phyloP scores from a whole-genome alignment of 2,888 invertebrate genomes.

The Macrosiphum euphorbiae region DNA sequence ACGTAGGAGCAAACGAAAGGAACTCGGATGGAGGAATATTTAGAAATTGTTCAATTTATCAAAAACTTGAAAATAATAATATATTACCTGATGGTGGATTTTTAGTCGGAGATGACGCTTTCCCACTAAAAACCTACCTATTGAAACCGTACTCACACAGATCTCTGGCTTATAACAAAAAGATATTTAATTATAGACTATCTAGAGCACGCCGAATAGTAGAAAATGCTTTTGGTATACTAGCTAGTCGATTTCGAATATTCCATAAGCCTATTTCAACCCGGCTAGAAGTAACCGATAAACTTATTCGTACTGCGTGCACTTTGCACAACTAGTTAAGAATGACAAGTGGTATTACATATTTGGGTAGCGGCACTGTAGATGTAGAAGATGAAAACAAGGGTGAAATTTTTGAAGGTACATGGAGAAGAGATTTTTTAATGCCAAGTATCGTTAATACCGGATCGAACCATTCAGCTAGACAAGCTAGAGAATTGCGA shows the following conservation, averaged over 20 bases:
- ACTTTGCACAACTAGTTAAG: conserved; percentile 44
- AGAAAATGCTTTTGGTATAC: conserved; percentile 46
- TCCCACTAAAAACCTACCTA: conserved; percentile 23
- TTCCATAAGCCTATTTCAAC: conserved; percentile 43
- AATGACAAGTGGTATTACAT: conserved; percentile 39
- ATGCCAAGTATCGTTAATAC: conserved; percentile 38
- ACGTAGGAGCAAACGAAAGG: conserved; percentile 31
- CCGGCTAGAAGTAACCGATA: conserved; percentile 40
- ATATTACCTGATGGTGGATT: conserved; percentile 37
- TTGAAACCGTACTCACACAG: conserved; percentile 17
- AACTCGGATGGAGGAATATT: conserved; percentile 38
- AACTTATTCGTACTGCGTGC: conserved; percentile 35
- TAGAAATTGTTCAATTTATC: conserved; percentile 28
- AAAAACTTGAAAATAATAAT: conserved; percentile 26
- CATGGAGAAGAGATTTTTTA: conserved; percentile 47
- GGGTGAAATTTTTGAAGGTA: conserved; percentile 37
- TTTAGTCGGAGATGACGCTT: conserved; percentile 33
- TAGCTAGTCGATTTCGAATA: conserved; percentile 35
- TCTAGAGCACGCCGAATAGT: conserved; percentile 35
- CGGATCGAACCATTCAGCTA: conserved; percentile 62
- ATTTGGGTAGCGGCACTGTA: conserved; percentile 40
- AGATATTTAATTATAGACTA: conserved; percentile 27
- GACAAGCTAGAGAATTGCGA: conserved; percentile 64
- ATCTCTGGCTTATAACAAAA: conserved; percentile 30
- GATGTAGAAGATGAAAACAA: conserved; percentile 49